Conservation (phyloP, 2,888 invertebrate species). For the Noctua janthina region DNA sequence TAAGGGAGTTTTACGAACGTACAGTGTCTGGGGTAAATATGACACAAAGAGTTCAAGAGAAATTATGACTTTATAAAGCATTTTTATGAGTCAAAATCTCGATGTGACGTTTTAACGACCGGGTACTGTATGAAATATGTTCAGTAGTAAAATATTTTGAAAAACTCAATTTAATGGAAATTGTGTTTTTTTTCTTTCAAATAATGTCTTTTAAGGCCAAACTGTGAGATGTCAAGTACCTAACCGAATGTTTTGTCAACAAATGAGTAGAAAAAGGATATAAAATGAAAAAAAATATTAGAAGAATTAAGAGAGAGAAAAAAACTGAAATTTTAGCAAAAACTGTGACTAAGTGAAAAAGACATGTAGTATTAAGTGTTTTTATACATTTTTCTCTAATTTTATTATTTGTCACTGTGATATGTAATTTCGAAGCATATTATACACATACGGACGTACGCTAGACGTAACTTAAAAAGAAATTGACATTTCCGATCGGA, state of each 20-base stretch:
- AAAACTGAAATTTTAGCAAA: slow-evolving; percentile 70
- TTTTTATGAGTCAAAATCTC: background rate
- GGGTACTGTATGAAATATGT: background rate
- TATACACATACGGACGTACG: slow-evolving; percentile 62
- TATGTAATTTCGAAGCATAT: slow-evolving; percentile 84
- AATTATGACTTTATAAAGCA: background rate
- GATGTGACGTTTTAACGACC: background rate
- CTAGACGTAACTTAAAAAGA: slow-evolving; percentile 60
- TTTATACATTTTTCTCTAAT: slow-evolving; percentile 68
- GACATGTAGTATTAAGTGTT: slow-evolving; percentile 70
- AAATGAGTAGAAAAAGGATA: slow-evolving; percentile 63
- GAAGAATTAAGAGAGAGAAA: slow-evolving; percentile 58
- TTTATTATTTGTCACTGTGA: slow-evolving; percentile 88
- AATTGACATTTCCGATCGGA: slow-evolving; percentile 71
- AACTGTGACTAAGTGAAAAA: slow-evolving; percentile 69
- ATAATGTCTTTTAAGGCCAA: slow-evolving; percentile 49
- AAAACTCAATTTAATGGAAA: background rate
- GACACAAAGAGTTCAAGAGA: background rate
- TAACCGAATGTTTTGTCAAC: slow-evolving; percentile 61
- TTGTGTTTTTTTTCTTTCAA: background rate
- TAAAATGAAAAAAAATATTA: slow-evolving; percentile 42
- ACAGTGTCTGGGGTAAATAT: background rate
- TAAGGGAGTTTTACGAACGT: slow-evolving; percentile 1
- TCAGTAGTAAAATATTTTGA: background rate
- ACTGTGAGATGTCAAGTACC: slow-evolving; percentile 58